Base-by-base conservation (phyloP, 1,140 invertebrate genomes). In the Calosoma granatense region DNA sequence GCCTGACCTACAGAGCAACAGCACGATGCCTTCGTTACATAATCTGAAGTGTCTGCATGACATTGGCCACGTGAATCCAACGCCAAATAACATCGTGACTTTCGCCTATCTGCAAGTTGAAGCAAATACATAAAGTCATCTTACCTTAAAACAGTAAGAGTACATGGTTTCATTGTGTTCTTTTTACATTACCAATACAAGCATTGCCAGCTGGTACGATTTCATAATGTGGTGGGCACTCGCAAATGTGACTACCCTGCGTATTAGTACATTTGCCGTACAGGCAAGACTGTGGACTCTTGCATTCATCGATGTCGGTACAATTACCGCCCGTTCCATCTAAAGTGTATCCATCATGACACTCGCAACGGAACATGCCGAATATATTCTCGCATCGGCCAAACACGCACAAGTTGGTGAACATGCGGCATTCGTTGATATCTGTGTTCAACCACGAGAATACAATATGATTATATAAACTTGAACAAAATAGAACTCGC, bases 301-400 rank as follows among this genome's bases (percentile, higher is more conserved):
- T 72, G 72, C 90, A 93, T 66, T 93, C 90, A 67, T 92, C 87
- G 15, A 89, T 79, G 65, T 93, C 90, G 41, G 80, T 74, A 62
- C 87, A 89, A 53, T 71, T 68, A 14, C 70, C 71, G 1, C 86
- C 85, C 9, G 84, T 82, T 9, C 81, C 73, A 64, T 92, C 90
- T 1, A 91, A 74, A 64, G 88, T 85, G 70, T 87, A 94, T 0
- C 90, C 90, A 64, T 87, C 84, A 67, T 89, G 80, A 67, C 91
- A 93, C 59, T 87, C 82, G 69, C 90, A 94, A 47, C 84, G 79
- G 71, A 92, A 94, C 81, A 90, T 90, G 14, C 92, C 91, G 69
- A 90, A 87, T 1, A 87, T 84, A 70, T 95, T 95, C 65, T 90
- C 87, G 74, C 92, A 94, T 59, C 78, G 79, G 0, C 91, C 91